A percentile compares a stretch with the other conserved stretches of the same genome.
phyloP scores from a whole-genome alignment of 2,113 vertebrate genomes.

The Hypocryptadius cinnamomeus region DNA sequence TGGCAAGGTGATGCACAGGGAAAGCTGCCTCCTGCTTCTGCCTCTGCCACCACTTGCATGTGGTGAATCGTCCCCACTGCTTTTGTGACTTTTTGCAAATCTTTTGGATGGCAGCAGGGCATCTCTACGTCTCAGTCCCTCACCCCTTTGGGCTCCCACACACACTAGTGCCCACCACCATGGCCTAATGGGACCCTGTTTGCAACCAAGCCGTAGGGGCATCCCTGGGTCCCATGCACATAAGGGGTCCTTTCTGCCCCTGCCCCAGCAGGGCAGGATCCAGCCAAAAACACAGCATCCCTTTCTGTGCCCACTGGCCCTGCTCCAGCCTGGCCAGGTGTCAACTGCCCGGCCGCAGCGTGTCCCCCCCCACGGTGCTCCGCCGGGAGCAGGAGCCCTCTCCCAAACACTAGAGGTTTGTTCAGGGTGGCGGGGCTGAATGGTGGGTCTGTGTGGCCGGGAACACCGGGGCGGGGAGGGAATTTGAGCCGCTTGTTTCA shows the following conservation, averaged over 20 bases:
- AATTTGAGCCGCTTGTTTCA: not conserved
- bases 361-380: not conserved
- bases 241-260: conserved; percentile 26
- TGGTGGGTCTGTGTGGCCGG: not conserved
- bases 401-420: conserved; percentile 35
- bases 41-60: not conserved
- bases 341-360: not conserved
- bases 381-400: not conserved
- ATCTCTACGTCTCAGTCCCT: not conserved
- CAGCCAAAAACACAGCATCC: not conserved
- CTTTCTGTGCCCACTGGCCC: not conserved
- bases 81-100: not conserved
- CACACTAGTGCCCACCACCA: not conserved
- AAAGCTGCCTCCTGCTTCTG: not conserved
- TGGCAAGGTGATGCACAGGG: not conserved
- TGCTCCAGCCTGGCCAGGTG: not conserved
- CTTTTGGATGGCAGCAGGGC: not conserved
- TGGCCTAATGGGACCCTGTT: rapidly evolving
- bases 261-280: not conserved
- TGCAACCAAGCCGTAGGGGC: not conserved
- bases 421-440: not conserved
- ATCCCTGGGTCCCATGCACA: not conserved
- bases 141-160: not conserved
- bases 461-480: not conserved
- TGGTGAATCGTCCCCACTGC: rapidly evolving